Conservation (phyloP, 2,888 invertebrate genomes). For the Caenorhabditis drosophilae region DNA sequence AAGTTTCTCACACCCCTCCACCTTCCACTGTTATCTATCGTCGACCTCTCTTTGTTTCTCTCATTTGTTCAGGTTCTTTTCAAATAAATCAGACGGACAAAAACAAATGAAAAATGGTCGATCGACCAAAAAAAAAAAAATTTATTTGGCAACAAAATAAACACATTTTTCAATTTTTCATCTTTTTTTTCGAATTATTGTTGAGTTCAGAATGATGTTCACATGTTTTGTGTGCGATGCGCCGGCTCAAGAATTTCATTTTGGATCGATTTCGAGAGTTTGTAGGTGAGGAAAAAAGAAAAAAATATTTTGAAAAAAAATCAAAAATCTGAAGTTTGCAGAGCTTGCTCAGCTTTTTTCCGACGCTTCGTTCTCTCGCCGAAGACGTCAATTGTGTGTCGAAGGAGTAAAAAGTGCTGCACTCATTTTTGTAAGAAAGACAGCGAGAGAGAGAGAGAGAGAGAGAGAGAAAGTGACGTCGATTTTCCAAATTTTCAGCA, state of each 20-base stretch:
- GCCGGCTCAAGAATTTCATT: constrained; percentile 24
- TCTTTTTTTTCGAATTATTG: neutral
- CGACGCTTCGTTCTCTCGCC: constrained; percentile 30
- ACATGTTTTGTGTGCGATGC: constrained; percentile 20
- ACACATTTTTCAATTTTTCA: too few species aligned
- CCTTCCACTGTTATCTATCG: too few species aligned
- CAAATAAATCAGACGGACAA: too few species aligned
- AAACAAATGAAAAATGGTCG: too few species aligned
- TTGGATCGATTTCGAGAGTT: constrained; percentile 22
- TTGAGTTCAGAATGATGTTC: neutral
- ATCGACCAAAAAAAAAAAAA: too few species aligned
- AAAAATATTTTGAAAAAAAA: neutral
- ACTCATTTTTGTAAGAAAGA: constrained; percentile 22
- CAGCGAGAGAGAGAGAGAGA: too few species aligned
- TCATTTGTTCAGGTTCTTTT: too few species aligned
- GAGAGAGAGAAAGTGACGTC: too few species aligned
- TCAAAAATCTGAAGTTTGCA: too few species aligned
- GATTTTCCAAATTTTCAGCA: constrained; percentile 9
- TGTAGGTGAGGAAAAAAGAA: constrained; percentile 17
- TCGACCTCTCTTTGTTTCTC: too few species aligned
- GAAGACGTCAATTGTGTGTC: constrained; percentile 19
- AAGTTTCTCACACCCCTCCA: too few species aligned
- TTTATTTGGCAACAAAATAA: too few species aligned
- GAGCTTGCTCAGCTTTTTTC: constrained; percentile 35
- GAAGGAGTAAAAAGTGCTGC: constrained; percentile 12